Evolutionary conservation across 2,797 vertebrate genomes (phyloP).

Genomic region (Amniataba percoides): DNA sequence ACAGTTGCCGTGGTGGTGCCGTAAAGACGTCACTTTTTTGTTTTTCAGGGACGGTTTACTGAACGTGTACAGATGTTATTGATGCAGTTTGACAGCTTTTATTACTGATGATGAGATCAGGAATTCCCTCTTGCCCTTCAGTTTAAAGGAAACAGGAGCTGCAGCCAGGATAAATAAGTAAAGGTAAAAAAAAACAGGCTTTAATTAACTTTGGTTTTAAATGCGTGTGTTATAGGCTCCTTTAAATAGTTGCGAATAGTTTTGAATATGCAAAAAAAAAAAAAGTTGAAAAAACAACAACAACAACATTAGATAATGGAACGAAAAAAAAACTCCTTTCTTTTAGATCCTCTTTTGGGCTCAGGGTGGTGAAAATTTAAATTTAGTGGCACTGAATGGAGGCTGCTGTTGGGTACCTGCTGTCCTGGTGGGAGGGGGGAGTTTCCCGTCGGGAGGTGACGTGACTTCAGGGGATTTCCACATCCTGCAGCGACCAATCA

Average conservation of each 20-base stretch:
- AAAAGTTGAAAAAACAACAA: neutral
- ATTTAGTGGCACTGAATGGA: neutral
- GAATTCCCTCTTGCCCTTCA: neutral
- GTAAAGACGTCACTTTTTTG: neutral
- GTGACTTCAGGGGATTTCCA: conserved; percentile 83
- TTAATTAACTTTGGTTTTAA: neutral
- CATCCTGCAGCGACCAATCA: conserved; percentile 22
- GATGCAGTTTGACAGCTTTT: neutral
- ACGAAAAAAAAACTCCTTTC: neutral
- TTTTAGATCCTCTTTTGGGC: neutral
- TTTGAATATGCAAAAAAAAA: neutral
- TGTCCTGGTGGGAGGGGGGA: conserved; percentile 17
- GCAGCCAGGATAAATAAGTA: conserved; percentile 17
- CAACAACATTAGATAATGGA: conserved; percentile 3
- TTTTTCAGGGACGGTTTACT: neutral
- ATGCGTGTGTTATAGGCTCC: neutral
- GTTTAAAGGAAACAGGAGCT: neutral
- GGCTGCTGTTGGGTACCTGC: neutral
- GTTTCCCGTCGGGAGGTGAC: conserved; percentile 61
- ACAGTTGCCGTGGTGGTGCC: neutral
- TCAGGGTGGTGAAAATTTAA: conserved; percentile 11
- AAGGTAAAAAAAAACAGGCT: neutral
- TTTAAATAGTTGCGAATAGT: neutral
- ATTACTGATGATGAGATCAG: neutral
- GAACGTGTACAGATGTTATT: neutral